A percentile compares a stretch with the other conserved stretches of the same genome.
Conservation (phyloP, 2,888 invertebrate species). For the Zygothrica quintamaculata region DNA sequence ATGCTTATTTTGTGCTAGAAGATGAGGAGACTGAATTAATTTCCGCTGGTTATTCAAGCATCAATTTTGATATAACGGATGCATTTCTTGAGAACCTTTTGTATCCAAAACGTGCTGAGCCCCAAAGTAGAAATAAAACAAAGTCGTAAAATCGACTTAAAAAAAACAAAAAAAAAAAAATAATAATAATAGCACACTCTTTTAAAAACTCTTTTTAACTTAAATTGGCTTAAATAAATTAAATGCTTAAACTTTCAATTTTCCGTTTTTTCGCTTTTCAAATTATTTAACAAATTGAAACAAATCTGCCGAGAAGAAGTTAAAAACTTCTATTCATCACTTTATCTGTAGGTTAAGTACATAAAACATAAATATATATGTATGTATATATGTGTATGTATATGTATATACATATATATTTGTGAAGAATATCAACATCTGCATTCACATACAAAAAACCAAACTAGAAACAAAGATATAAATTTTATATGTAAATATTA, state of each 20-base stretch:
- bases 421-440: slow-evolving; percentile 38
- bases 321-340: too few species aligned
- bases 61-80: slow-evolving; percentile 42
- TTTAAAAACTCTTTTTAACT: too few species aligned
- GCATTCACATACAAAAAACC: slow-evolving; percentile 50
- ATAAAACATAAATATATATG: slow-evolving; percentile 21
- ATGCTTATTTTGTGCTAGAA: slow-evolving; percentile 43
- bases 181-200: too few species aligned
- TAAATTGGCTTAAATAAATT: too few species aligned
- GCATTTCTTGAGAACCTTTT: slow-evolving; percentile 46
- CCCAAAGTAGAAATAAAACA: slow-evolving; percentile 9
- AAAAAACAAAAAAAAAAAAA: too few species aligned
- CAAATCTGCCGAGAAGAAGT: too few species aligned
- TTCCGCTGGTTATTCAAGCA: slow-evolving; percentile 38
- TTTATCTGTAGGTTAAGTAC: too few species aligned
- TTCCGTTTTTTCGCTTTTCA: too few species aligned
- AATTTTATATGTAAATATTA: slow-evolving; percentile 42
- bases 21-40: slow-evolving; percentile 43
- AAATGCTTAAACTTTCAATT: too few species aligned
- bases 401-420: slow-evolving; percentile 34
- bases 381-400: too few species aligned
- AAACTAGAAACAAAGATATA: slow-evolving; percentile 50
- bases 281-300: too few species aligned
- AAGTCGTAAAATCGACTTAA: slow-evolving; percentile 7
- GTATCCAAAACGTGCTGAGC: slow-evolving; percentile 34